Base-by-base conservation (phyloP, 2,113 vertebrate species). In the Salvator merianae region DNA sequence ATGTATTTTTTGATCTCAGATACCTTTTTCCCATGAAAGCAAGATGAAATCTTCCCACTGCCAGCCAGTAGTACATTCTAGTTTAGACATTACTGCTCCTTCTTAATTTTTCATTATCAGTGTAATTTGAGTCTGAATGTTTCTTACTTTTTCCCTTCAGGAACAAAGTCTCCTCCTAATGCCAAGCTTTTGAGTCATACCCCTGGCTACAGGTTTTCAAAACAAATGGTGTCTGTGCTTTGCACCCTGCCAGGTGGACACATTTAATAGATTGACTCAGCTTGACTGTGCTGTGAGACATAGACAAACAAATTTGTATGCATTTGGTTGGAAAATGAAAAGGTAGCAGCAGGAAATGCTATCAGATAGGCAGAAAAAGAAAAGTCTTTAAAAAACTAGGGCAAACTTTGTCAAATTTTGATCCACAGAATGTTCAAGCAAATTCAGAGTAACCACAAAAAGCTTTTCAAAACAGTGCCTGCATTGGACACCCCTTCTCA, bases 281-380 rank as follows among this genome's bases (percentile, higher is more conserved):
- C 68, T 36, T 55, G 13, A 30, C 66, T 59, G 7, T 71, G 43
- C 28, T 81, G 34, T 18, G 65, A 30, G 79, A 81, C 36, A 70
- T 70, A 70, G 5, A 55, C 79, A 81, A 81, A 70, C 32, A 70
- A 66, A 20, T 70, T 22, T 81, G 47, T 71, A 81, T 71, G 71
- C 71, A 81, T 81, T 81, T 71, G 66, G 24, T 20, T 38, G 69
- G 69, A 72, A 72, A n/a, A 24, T 72, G 69, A 82, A 82, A 82
- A 32, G 50, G 8, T 55, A 71, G 34, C 66, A 24, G 50, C 14
- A 82, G 34, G 53, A 68, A 10, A 80, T 43, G 14, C 8, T 53
- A 66, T 32, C 13, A 32, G 4, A 72, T 12, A 16, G 68, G 7
- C 76, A 47, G 43, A 36, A 77, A 78, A 30, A 63, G 13, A 71